Evolutionary conservation across 2,888 invertebrate species (phyloP), one percentile per base, ranked within the genome.

Genomic region (Emesis russula): DNA sequence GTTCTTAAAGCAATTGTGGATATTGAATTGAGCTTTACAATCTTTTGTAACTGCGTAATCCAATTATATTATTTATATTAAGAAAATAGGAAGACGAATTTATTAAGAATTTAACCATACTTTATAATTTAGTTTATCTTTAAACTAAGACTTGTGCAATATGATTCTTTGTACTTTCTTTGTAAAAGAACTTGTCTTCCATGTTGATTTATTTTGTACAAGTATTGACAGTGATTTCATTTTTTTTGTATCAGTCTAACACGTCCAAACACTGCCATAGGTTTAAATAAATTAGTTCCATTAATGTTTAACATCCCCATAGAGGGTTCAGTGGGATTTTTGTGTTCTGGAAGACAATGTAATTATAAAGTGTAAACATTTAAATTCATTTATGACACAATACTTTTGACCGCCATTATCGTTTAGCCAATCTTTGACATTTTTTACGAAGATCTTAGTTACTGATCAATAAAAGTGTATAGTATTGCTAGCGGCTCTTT

Each of bases 251-350:
- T 90, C 74, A 85, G 81, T 86, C 90, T 93, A 89, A 90, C 87
- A 95, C 96, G 94, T 96, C 96, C 96, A 95, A 95, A 95, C 97
- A 97, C 97, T 97, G 97, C 97, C 97, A 97, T 97, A 97, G 96
- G 95, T 95, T 95, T 96, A 97, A 96, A 93, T 96, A 96, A 91
- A 95, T 96, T 96, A 96, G 95, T 94, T 95, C 91, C 92, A 81
- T 83, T 85, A 82, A 74, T 85, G 70, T 33, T 68, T 78, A 38
- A 75, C 80, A 68, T 82, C 58, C 66, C 31, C 31, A 31, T 71
- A 71, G 75, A 11, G 79, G 33, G 31, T 68, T 31, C 68, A 33
- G 11, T 33, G 66, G 68, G 70, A 36, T 66, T 48, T 70, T 81
- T 87, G 36, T 74, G 83, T 88, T 89, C 75, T 90, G 93, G 92